These are phyloP conservation scores for Acronicta leporina DNA, from an alignment of 2,888 invertebrate genomes.

Conservation along the genomic window DNA sequence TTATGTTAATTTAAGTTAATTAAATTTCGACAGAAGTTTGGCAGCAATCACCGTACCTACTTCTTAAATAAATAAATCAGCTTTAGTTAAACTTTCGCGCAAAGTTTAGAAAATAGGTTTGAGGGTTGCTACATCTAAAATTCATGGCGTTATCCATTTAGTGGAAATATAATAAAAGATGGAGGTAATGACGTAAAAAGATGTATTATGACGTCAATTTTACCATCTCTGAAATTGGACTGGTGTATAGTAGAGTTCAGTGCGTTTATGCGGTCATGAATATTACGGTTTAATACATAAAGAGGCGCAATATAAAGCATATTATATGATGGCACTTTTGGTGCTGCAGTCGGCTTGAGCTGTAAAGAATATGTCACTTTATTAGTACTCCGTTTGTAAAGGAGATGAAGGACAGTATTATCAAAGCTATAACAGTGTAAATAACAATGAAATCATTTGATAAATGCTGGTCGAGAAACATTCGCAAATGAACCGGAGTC, in stretches of 20 bases:
- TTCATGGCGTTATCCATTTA: constrained; percentile 49
- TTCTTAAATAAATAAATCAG: constrained; percentile 40
- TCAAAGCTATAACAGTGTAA: constrained; percentile 1
- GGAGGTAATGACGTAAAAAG: constrained; percentile 41
- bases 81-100: constrained; percentile 37
- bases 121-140: constrained; percentile 26
- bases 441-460: too few relatives aligned
- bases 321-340: constrained; percentile 43
- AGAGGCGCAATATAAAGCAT: constrained; percentile 51
- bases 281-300: constrained; percentile 62
- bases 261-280: constrained; percentile 58
- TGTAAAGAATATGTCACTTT: constrained; percentile 31
- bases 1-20: constrained; percentile 44
- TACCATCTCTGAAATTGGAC: constrained; percentile 55
- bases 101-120: constrained; percentile 41
- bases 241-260: constrained; percentile 44
- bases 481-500: too few relatives aligned
- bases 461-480: too few relatives aligned
- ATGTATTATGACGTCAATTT: constrained; percentile 50
- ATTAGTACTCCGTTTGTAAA: constrained; percentile 30
- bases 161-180: constrained; percentile 42
- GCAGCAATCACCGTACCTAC: constrained; percentile 41
- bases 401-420: constrained; percentile 23
- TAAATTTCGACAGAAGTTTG: constrained; percentile 47
- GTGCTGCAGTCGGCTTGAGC: constrained; percentile 33